A percentile compares a stretch with the other conserved stretches of the same genome.
These are phyloP conservation scores for Vireo griseus DNA, from an alignment of 2,797 vertebrate species.

Conservation along the genomic window DNA sequence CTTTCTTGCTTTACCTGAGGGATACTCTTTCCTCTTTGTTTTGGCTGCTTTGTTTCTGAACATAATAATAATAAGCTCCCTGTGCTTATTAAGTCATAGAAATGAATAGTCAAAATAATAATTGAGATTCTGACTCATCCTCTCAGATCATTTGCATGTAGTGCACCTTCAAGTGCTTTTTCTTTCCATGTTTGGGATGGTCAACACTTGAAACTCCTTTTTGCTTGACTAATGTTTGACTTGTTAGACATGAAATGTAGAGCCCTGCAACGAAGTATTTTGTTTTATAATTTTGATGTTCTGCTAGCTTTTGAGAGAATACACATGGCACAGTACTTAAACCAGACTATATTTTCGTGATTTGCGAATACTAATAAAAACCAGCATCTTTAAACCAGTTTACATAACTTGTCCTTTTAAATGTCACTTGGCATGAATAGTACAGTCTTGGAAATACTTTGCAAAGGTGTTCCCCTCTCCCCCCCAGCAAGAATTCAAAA, in stretches of 20 bases:
- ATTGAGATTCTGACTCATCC: not conserved
- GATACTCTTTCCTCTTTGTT: not conserved
- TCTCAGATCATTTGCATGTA: not conserved
- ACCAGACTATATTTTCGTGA: not conserved
- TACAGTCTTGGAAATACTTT: not conserved
- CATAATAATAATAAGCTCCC: not conserved
- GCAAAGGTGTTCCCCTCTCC: not conserved
- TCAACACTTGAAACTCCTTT: not conserved
- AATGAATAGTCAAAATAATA: not conserved
- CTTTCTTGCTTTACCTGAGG: not conserved
- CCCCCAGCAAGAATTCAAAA: not conserved
- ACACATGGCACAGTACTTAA: not conserved
- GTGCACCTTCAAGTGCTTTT: not conserved
- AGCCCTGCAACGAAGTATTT: not conserved
- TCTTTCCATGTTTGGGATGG: accelerated
- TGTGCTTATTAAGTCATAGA: not conserved
- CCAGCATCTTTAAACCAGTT: not conserved
- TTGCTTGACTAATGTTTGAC: not conserved
- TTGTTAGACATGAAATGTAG: not conserved
- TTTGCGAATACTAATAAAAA: not conserved
- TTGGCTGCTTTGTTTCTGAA: not conserved
- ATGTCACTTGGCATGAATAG: not conserved
- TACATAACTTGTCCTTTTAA: not conserved
- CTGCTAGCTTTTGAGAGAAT: not conserved
- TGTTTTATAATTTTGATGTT: not conserved